Evolutionary conservation across 2,113 vertebrate genomes (phyloP), one percentile per base, ranked within the genome.

Genomic region (Empidonax traillii): DNA sequence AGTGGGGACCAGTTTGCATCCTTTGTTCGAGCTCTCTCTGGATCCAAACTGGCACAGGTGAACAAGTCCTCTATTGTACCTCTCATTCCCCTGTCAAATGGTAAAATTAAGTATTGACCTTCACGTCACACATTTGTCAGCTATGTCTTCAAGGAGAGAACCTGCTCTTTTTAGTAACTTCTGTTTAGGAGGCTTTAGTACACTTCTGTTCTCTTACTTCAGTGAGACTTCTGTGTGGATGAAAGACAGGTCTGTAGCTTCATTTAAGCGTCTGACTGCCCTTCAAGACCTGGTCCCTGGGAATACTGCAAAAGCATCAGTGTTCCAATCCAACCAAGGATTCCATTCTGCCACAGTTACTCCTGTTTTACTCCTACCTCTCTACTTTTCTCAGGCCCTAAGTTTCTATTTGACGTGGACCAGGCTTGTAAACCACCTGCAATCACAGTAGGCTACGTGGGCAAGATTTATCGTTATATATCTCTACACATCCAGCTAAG

Each of bases 51-150:
- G 69, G 6, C 8, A 41, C 80, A 73, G 35, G 16, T 53, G 31
- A 37, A 37, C 24, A n/a, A 53, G 11, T 46, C 59, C 18, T 77
- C 44, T 25, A 3, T 67, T 72, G 47, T 31, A 55, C 16, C 82
- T 78, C 35, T 41, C 22, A 37, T 67, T 88, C 28, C 30, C 30
- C 25, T 58, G 3, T 15, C 37, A 89, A 62, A 74, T 14, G 13
- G 17, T 46, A 77, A 58, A 67, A 49, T 12, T 56, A 56, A 75
- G 12, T 1, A 2, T 10, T 49, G 49, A 19, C 16, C 16, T 41
- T 18, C 30, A 47, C 0, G 0, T 35, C 47, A 44, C 3, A 2
- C 9, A 18, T 65, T 67, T 25, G 22, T 49, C 56, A 82, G 35
- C 31, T 15, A 49, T 12, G 8, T 65, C n/a, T 67, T 31, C 35